Percentiles rank a stretch among this genome's conserved stretches.
phyloP scores from a whole-genome alignment of 1,140 invertebrate genomes.

The Leptinotarsa lineolata region DNA sequence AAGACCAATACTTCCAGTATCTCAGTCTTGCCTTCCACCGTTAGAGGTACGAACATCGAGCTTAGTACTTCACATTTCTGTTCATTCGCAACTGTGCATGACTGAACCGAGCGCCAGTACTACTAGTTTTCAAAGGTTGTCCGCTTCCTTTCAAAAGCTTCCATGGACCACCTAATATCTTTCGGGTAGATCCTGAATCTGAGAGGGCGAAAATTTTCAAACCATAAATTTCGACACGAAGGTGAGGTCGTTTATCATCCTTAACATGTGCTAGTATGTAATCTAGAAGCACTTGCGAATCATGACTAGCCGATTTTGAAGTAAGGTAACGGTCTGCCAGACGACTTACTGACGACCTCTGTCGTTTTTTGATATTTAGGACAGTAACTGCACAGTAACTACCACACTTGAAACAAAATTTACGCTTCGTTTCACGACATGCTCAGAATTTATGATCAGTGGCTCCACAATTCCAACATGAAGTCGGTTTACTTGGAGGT shows the following conservation, averaged over 20 bases:
- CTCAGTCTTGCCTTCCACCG: neutral
- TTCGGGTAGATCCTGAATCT: conserved; percentile 11
- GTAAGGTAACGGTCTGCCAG: neutral
- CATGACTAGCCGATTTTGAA: neutral
- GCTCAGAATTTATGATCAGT: neutral
- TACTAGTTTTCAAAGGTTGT: neutral
- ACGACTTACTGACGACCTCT: neutral
- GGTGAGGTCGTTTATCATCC: conserved; percentile 1
- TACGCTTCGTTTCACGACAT: neutral
- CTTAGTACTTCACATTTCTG: conserved; percentile 12
- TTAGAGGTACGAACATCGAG: neutral
- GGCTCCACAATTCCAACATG: conserved; percentile 2
- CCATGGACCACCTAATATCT: neutral
- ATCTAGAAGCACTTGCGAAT: neutral
- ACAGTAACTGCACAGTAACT: neutral
- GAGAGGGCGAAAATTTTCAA: neutral
- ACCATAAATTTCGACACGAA: conserved; percentile 10
- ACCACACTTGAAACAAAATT: conserved; percentile 23
- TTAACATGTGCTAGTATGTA: neutral
- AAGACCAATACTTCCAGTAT: neutral
- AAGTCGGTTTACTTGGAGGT: neutral
- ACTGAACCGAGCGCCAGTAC: neutral
- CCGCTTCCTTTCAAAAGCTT: neutral
- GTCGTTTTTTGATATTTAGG: neutral
- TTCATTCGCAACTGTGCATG: conserved; percentile 18